Evolutionary conservation across 2,888 invertebrate species (phyloP).

Genomic region (Sinelater perroti): DNA sequence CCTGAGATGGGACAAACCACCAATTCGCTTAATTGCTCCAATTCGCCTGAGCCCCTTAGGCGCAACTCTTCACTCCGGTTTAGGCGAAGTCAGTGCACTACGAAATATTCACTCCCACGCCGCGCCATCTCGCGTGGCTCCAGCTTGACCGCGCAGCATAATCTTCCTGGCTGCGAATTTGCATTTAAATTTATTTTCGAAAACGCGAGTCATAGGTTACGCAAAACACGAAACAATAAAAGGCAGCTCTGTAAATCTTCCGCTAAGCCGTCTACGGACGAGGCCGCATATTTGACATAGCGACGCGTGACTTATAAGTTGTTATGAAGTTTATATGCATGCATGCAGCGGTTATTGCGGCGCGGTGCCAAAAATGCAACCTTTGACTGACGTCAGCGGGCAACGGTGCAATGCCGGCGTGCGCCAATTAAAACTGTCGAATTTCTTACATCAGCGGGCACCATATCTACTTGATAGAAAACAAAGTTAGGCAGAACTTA

Average conservation of each 20-base stretch:
- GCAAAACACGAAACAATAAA: constrained; percentile 16
- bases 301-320: constrained; percentile 15
- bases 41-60: too few relatives aligned
- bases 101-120: constrained; percentile 1
- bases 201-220: constrained; percentile 20
- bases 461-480: too few relatives aligned
- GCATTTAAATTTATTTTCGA: constrained; percentile 20
- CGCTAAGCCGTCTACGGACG: constrained; percentile 5
- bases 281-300: constrained; percentile 14
- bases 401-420: constrained; percentile 11
- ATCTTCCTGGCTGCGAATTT: constrained; percentile 4
- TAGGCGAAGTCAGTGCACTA: too few relatives aligned
- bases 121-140: not conserved
- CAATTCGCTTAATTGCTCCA: too few relatives aligned
- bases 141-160: not conserved
- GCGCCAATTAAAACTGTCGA: too few relatives aligned
- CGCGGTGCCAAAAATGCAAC: constrained; percentile 6
- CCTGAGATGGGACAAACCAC: too few relatives aligned
- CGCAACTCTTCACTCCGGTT: too few relatives aligned
- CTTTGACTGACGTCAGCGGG: constrained; percentile 3
- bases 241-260: constrained; percentile 7
- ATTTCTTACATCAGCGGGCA: too few relatives aligned
- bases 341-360: constrained; percentile 2
- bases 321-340: constrained; percentile 13
- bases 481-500: too few relatives aligned